Base-by-base conservation (phyloP, 2,888 invertebrate genomes). In the Cheilosia vulpina region DNA sequence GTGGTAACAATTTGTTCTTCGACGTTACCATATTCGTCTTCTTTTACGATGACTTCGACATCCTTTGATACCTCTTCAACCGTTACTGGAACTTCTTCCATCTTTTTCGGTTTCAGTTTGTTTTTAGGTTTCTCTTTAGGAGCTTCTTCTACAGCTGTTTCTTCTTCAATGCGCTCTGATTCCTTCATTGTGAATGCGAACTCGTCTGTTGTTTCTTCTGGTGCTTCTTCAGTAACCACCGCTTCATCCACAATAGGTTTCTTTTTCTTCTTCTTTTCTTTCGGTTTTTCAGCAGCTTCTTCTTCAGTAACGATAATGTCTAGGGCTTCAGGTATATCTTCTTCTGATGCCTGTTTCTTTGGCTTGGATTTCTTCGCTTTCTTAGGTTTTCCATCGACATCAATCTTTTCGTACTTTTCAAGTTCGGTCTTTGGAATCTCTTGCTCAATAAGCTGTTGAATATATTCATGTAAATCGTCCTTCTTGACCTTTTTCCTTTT, bases 331-430 rank as follows among this genome's bases (percentile, higher is more conserved):
- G 89, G 89, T 6, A 62, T 21, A 6, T 88, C 88, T 38, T 90
- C 88, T 17, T 78, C 87, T 2, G 89, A 65, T 11, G 77, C 73
- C 43, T 90, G 89, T 41, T 89, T 90, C 13, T 82, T 83, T 66
- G 88, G 87, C 62, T 89, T 90, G 4, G 88, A 89, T 73, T 90
- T 89, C 81, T 91, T 92, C 52, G 89, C 92, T 89, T 90, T 92
- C 87, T 92, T 90, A 15, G 91, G 90, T 71, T 92, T 90, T 24
- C 15, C 71, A 45, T 93, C 92, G 6, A 92, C 77, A 58, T 91
- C 91, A 13, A 91, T 88, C 87, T 93, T 92, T 88, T 93, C 92
- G 47, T 93, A 91, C 87, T 92, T 92, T 81, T 93, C 92, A 4
- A 92, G 89, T 82, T 92, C 92, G 0, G 92, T 91, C 88, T 92